Base-by-base conservation (phyloP, 2,113 vertebrate genomes). In the human (Homo sapiens) region DNA sequence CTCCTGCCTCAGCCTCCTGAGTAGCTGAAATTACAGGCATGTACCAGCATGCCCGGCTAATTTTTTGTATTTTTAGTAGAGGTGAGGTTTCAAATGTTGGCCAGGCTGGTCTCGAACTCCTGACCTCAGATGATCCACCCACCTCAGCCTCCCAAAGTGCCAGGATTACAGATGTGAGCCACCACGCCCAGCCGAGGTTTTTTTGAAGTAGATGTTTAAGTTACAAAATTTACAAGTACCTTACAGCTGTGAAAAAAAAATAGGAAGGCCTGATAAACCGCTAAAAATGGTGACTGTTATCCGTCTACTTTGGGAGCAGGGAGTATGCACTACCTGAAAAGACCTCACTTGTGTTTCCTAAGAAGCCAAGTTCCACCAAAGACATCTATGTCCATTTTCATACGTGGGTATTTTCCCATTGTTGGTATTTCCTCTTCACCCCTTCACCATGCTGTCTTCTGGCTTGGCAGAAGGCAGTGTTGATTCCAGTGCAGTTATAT, bases 211-310 rank as follows among this genome's bases (percentile, higher is more conserved):
- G 6, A 50, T 90, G 45, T 38, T 92, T 57, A 78, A 81, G 11
- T 82, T 79, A 43, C 35, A 40, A 40, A 89, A 83, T 59, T 89
- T 72, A 59, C 10, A 94, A 23, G 43, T 78, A n/a, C 50, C 93
- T 88, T 66, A 48, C 75, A 20, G 52, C 66, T 40, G 2, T 57
- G 16, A 27, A 8, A 64, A 43, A 64, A 64, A 70, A 81, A 17
- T 35, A 66, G 11, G 8, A 86, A 91, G 13, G 17, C 68, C 38
- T 43, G 55, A 59, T 64, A 55, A 89, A 16, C 11, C 25, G 30
- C 55, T 85, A 25, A 22, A 55, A 32, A 50, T 55, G 27, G 3
- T 43, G 6, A 57, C 11, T 23, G 40, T 5, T 48, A 76, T 12
- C 14, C n/a, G 14, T 89, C 68, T 30, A 1, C 61, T 50, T 50